These are phyloP conservation scores for Microhierax caerulescens DNA, from an alignment of 2,797 vertebrate genomes.

Conservation along the genomic window DNA sequence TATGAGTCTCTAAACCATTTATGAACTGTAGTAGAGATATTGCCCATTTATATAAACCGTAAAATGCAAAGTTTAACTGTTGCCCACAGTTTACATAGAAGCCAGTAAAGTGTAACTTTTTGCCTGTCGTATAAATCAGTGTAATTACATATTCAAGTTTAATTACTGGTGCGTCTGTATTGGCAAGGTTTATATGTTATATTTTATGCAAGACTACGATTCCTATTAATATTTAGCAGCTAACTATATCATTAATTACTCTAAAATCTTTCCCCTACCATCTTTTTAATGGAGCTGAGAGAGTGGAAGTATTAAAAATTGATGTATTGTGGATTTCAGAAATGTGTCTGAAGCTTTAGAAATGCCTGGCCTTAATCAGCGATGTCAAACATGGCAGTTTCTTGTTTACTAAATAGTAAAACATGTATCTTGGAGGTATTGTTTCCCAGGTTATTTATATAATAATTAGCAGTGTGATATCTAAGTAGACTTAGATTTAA, in stretches of 20 bases:
- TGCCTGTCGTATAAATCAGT: conserved; percentile 88
- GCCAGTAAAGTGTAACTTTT: conserved; percentile 85
- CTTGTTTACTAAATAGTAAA: conserved; percentile 83
- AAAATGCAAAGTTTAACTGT: conserved; percentile 84
- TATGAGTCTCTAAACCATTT: conserved; percentile 76
- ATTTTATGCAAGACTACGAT: conserved; percentile 94
- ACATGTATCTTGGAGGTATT: conserved; percentile 71
- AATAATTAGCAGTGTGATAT: conserved; percentile 50
- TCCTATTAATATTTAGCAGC: conserved; percentile 98
- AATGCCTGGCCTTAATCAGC: conserved; percentile 81
- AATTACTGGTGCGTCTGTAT: conserved; percentile 92
- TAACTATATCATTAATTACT: conserved; percentile 98
- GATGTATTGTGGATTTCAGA: conserved; percentile 91
- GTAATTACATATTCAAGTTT: conserved; percentile 91
- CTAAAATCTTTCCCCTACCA: conserved; percentile 90
- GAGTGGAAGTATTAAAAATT: conserved; percentile 88
- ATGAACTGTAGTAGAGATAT: conserved; percentile 78
- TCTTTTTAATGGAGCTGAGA: conserved; percentile 91
- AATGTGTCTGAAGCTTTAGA: conserved; percentile 84
- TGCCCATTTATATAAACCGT: conserved; percentile 79
- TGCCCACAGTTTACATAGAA: conserved; percentile 83
- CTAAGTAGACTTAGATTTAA: conserved; percentile 44
- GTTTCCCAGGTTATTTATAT: conserved; percentile 70
- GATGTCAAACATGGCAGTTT: conserved; percentile 81
- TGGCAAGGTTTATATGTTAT: conserved; percentile 91